Base-by-base conservation (phyloP, 2,888 invertebrate genomes). In the Furcula furcula region DNA sequence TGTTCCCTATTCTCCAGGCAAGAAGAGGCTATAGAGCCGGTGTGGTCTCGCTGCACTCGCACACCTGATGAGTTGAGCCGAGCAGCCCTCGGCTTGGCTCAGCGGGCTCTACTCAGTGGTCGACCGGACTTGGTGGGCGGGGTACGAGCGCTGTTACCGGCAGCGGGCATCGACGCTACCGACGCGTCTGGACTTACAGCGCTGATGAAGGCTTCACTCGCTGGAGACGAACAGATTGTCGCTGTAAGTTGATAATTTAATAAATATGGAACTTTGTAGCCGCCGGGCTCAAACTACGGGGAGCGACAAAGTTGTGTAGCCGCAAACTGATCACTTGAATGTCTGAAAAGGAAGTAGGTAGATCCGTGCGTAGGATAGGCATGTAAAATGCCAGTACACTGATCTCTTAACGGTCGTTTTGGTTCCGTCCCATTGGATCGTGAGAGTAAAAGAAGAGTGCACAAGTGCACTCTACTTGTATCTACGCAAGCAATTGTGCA, bases 161-260 rank as follows among this genome's bases (percentile, higher is more conserved):
- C 92, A 0, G 93, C 94, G 0, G 85, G 83, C 0, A 85, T 96
- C 26, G 95, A 96, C 60, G 94, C 95, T 0, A 89, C 94, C 0
- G 95, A 96, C 61, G 93, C 94, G 13, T 91, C 92, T 3, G 97
- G 97, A 0, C 90, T 96, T 36, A 94, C 95, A 0, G 94, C 95
- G 0, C 83, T 97, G 13, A 97, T 97, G 95, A 89, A 95, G 45
- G 94, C 96, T 0, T 93, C 94, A 29, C 90, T 95, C 13, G 91
- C 93, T 6, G 95, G 95, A 2, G 96, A 97, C 55, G 96, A 96
- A 47, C 89, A 91, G 10, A 93, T 94, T 15, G 93, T 95, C 0
- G 79, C 88, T 31, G 91, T 91, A 64, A 79, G 81, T 64, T 13
- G 11, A 14, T 12, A 27, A n/a, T 9, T 20, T n/a, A n/a, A n/a